Percentiles rank a stretch among this genome's conserved stretches.
These are phyloP conservation scores for Fukomys damarensis DNA, from an alignment of 2,113 vertebrate species.

Conservation along the genomic window DNA sequence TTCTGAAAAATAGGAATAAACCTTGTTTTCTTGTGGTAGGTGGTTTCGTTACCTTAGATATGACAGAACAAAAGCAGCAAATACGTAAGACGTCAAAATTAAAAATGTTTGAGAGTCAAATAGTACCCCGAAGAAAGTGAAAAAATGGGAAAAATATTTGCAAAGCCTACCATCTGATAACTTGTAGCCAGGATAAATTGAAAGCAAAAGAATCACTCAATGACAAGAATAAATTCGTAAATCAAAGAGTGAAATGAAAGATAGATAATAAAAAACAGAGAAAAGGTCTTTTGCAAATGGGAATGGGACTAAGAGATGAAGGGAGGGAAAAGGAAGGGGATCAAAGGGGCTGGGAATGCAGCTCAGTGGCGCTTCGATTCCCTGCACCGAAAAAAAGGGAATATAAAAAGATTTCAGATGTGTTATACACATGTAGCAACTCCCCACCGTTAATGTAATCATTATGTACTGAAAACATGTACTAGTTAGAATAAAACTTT, in stretches of 20 bases:
- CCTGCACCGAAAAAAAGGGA: neutral
- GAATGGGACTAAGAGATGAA: neutral
- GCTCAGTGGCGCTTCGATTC: no score
- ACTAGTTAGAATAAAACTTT: neutral
- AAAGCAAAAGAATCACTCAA: neutral
- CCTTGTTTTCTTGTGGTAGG: neutral
- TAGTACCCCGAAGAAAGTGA: neutral
- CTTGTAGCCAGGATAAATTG: neutral
- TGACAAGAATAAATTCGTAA: neutral
- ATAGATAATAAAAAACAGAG: neutral
- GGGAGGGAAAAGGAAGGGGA: neutral
- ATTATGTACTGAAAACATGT: no score
- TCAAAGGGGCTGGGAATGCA: no score
- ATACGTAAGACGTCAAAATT: neutral
- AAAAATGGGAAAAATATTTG: neutral
- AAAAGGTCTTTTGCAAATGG: neutral
- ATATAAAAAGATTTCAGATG: neutral
- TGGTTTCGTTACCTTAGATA: neutral
- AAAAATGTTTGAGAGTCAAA: neutral
- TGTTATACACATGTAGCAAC: no score
- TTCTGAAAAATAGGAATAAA: neutral
- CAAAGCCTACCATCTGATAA: neutral
- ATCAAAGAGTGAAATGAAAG: neutral
- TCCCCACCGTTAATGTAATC: no score
- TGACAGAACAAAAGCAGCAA: neutral